Conservation (phyloP, 2,113 vertebrate genomes). For the Scartelaos histophorus region DNA sequence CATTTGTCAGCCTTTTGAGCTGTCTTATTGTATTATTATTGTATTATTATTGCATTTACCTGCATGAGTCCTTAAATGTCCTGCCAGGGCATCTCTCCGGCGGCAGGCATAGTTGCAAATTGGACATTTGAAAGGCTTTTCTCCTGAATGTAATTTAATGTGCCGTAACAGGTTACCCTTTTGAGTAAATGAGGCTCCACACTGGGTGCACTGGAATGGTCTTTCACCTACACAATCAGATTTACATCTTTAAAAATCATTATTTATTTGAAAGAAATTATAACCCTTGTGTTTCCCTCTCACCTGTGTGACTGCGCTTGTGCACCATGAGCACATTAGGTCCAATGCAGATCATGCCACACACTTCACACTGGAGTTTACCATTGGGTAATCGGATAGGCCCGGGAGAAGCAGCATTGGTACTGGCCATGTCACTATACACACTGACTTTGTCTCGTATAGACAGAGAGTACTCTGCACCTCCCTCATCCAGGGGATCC, state of each 20-base stretch:
- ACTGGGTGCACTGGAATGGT: conserved; percentile 96
- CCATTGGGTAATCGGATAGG: conserved; percentile 91
- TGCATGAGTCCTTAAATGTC: conserved; percentile 92
- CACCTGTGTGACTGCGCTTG: conserved; percentile 97
- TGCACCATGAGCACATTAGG: conserved; percentile 98
- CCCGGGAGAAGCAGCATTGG: conserved; percentile 84
- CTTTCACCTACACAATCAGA: conserved; percentile 82
- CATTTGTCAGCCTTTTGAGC: neutral
- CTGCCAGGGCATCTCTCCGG: conserved; percentile 89
- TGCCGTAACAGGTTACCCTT: conserved; percentile 96
- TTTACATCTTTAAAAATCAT: neutral
- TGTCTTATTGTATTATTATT: neutral
- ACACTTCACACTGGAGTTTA: conserved; percentile 94
- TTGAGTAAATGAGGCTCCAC: conserved; percentile 96
- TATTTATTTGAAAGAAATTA: neutral
- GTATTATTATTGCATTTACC: conserved; percentile 74
- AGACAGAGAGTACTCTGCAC: conserved; percentile 58
- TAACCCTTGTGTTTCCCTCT: conserved; percentile 41
- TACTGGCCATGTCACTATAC: conserved; percentile 82
- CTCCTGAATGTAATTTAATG: conserved; percentile 95
- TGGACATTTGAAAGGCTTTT: conserved; percentile 97
- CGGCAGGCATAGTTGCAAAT: conserved; percentile 95
- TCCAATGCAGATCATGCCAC: conserved; percentile 95
- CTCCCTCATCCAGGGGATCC: conserved; percentile 77
- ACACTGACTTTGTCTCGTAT: conserved; percentile 77